phyloP scores from a whole-genome alignment of 2,888 invertebrate genomes.

The Andrena bicolor region DNA sequence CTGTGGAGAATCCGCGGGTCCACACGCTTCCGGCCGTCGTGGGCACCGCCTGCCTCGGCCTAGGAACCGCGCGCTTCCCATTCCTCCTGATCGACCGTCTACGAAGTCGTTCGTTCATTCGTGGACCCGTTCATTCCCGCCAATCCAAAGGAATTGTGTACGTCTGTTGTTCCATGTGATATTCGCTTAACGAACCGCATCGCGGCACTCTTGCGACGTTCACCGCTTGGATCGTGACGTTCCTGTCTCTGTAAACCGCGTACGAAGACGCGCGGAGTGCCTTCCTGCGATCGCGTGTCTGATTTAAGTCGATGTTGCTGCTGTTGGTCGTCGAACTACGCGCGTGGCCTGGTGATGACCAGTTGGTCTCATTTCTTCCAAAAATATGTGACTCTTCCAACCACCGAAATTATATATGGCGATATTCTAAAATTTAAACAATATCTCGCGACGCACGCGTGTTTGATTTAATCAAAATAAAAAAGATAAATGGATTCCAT shows the following conservation, averaged over 20 bases:
- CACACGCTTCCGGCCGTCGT: background rate
- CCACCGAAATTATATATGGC: background rate
- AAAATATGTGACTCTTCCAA: background rate
- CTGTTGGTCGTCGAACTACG: slow-evolving; percentile 4
- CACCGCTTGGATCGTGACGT: background rate
- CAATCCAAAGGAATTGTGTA: slow-evolving; percentile 28
- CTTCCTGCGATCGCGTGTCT: slow-evolving; percentile 2
- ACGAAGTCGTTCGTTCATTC: background rate
- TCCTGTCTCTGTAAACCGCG: slow-evolving; percentile 17
- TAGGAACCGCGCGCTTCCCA: no score
- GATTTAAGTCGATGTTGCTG: background rate
- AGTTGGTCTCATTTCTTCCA: background rate
- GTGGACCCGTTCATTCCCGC: slow-evolving; percentile 57
- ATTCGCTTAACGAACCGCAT: slow-evolving; percentile 28
- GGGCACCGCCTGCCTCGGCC: background rate
- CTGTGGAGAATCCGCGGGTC: slow-evolving; percentile 58
- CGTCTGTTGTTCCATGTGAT: slow-evolving; percentile 33
- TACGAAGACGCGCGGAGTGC: background rate
- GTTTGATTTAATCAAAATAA: background rate
- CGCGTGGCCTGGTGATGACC: slow-evolving; percentile 17
- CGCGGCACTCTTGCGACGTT: background rate
- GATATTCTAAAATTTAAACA: background rate
- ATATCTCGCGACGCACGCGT: slow-evolving; percentile 22
- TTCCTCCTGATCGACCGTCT: background rate
- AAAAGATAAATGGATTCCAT: slow-evolving; percentile 4